Evolutionary conservation across 2,888 invertebrate species (phyloP).

Genomic region (Drosophila subquinaria): DNA sequence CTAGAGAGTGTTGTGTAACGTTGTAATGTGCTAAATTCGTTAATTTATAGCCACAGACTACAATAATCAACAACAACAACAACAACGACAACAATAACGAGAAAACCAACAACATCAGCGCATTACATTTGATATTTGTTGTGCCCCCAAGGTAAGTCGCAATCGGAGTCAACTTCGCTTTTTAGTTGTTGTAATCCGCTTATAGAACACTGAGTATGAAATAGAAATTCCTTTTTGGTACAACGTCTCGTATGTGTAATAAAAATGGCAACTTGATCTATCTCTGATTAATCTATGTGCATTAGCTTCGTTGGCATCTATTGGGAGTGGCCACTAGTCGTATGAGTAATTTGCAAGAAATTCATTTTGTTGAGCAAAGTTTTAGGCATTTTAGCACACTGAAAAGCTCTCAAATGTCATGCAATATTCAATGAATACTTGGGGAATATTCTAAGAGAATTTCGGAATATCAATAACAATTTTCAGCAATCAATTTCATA

Average conservation of each 20-base stretch:
- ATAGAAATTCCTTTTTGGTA: background rate
- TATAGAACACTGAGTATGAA: background rate
- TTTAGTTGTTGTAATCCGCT: constrained; percentile 13
- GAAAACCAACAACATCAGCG: constrained; percentile 15
- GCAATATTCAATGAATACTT: background rate
- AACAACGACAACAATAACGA: constrained; percentile 40
- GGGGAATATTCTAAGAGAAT: background rate
- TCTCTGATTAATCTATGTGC: constrained; percentile 10
- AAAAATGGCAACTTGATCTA: constrained; percentile 18
- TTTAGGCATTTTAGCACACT: constrained; percentile 25
- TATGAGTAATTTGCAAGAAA: constrained; percentile 19
- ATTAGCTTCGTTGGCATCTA: constrained; percentile 7
- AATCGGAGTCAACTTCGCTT: constrained; percentile 9
- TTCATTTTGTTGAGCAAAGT: constrained; percentile 13
- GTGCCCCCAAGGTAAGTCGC: constrained; percentile 64
- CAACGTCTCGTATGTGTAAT: constrained; percentile 12
- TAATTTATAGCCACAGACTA: constrained; percentile 72
- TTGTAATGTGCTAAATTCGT: constrained; percentile 73
- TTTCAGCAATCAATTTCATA: constrained; percentile 1
- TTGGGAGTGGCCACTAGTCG: background rate
- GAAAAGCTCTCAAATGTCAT: background rate
- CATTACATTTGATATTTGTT: constrained; percentile 61
- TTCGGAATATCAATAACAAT: background rate
- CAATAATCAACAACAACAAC: constrained; percentile 54
- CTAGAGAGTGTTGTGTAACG: constrained; percentile 51